Base-by-base conservation (phyloP, 2,113 vertebrate genomes). In the Hippocampus guttulatus region DNA sequence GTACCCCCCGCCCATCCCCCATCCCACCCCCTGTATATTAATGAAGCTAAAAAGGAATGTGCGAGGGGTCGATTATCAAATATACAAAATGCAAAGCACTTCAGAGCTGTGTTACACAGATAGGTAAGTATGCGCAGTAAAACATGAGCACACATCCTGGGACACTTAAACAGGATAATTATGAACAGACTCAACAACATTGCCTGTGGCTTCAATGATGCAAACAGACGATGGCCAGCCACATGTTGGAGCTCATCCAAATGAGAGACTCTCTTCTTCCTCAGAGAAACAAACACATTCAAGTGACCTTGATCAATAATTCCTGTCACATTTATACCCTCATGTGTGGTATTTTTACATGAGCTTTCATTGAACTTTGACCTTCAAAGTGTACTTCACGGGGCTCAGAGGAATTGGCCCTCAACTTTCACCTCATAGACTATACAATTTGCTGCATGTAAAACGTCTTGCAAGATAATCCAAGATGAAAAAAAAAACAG, bases 141-240 rank as follows among this genome's bases (percentile, higher is more conserved):
- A 90, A 88, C 79, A 81, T 73, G 78, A 91, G 79, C 84, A 81
- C 83, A 88, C 82, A 83, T 91, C 87, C 87, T 81, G 81, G 78
- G 75, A 81, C 79, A 54, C 77, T 87, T 86, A 86, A 90, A 82
- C 63, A 72, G 71, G 73, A 78, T 88, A 87, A 91, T 91, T 85
- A 88, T 75, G 74, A 91, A 78, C 91, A 91, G 89, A 89, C 82
- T 74, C 51, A 67, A 65, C 70, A 84, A 70, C 64, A 30, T 45
- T 57, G 87, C 68, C 80, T 66, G 76, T 66, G 81, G 79, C 76
- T 78, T 79, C 62, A 72, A 78, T 62, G 49, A 83, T 80, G 73
- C 77, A 80, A 84, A 78, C 67, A 79, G 70, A 74, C 60, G 30
- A 66, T 67, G 18, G 14, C 64, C 68, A 45, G 27, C 41, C 74